Evolutionary conservation across 2,888 invertebrate species (phyloP).

Genomic region (Phaonia tiefii): DNA sequence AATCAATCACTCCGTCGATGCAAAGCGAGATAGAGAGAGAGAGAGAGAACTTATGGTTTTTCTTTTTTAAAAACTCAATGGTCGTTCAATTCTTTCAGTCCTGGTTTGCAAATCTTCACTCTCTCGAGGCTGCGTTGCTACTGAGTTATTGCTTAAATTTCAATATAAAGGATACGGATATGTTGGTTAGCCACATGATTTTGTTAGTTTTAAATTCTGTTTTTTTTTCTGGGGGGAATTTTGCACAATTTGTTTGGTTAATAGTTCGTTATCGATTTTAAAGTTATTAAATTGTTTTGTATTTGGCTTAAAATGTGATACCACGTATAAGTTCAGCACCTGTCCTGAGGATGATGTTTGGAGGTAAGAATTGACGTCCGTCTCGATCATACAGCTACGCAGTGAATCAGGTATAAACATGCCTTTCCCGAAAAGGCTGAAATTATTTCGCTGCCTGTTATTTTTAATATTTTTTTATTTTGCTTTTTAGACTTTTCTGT

Average conservation of each 20-base stretch:
- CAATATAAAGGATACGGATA: too few species aligned
- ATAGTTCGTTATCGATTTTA: constrained; percentile 56
- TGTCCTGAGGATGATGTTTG: constrained; percentile 97
- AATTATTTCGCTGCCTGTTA: not conserved
- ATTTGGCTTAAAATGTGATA: constrained; percentile 64
- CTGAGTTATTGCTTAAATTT: too few species aligned
- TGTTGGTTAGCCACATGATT: constrained; percentile 52
- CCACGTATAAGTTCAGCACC: constrained; percentile 82
- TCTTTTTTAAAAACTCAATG: too few species aligned
- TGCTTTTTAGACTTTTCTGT: too few species aligned
- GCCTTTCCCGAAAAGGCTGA: constrained; percentile 71
- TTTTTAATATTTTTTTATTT: too few species aligned
- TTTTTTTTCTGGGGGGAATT: constrained; percentile 60
- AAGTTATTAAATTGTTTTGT: constrained; percentile 32
- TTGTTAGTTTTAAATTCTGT: constrained; percentile 26
- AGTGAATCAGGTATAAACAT: constrained; percentile 96
- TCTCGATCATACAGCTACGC: constrained; percentile 97
- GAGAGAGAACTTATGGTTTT: too few species aligned
- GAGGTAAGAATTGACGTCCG: constrained; percentile 95
- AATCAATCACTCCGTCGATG: constrained; percentile 7
- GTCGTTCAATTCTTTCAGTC: not conserved
- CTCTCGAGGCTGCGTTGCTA: constrained; percentile 54
- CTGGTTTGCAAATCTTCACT: not conserved
- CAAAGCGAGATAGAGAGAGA: constrained; percentile 25
- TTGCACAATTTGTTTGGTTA: constrained; percentile 65